phyloP scores from a whole-genome alignment of 2,113 vertebrate species.

The Forbesichthys agassizii region DNA sequence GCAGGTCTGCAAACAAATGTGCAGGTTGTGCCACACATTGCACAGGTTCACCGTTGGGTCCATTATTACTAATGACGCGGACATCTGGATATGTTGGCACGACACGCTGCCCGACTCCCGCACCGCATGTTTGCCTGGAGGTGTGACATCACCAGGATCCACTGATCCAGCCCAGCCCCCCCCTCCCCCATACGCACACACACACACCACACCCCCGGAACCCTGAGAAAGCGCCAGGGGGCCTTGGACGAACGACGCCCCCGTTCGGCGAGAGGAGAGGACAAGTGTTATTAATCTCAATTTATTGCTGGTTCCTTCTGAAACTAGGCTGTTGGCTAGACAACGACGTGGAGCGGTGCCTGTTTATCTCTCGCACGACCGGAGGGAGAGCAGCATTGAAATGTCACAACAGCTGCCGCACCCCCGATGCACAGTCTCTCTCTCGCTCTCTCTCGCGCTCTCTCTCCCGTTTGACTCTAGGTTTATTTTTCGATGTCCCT shows the following conservation, averaged over 20 bases:
- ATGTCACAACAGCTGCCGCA: slow-evolving; percentile 27
- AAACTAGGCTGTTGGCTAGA: not conserved
- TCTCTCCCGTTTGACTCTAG: slow-evolving; percentile 22
- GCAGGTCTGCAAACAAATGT: no score
- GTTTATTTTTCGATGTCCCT: slow-evolving; percentile 29
- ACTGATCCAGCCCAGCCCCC: slow-evolving; percentile 44
- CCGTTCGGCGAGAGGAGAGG: not conserved
- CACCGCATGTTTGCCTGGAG: slow-evolving; percentile 33
- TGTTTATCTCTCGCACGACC: not conserved
- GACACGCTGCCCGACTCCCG: slow-evolving; percentile 13
- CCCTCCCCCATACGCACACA: no score
- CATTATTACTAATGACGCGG: slow-evolving; percentile 19
- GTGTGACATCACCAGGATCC: slow-evolving; percentile 55
- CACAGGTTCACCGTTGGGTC: not conserved
- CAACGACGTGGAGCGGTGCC: slow-evolving; percentile 42
- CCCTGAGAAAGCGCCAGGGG: slow-evolving; percentile 20
- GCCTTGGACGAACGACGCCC: not conserved
- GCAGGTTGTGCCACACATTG: not conserved
- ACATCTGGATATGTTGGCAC: slow-evolving; percentile 35
- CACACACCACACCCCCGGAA: slow-evolving; percentile 4
- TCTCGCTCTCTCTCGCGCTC: slow-evolving; percentile 20
- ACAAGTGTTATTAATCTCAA: slow-evolving; percentile 6
- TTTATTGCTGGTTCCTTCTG: not conserved
- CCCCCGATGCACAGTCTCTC: slow-evolving; percentile 10
- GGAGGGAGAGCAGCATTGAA: not conserved